phyloP scores from a whole-genome alignment of 2,797 vertebrate species.

The Sebastes taczanowskii region DNA sequence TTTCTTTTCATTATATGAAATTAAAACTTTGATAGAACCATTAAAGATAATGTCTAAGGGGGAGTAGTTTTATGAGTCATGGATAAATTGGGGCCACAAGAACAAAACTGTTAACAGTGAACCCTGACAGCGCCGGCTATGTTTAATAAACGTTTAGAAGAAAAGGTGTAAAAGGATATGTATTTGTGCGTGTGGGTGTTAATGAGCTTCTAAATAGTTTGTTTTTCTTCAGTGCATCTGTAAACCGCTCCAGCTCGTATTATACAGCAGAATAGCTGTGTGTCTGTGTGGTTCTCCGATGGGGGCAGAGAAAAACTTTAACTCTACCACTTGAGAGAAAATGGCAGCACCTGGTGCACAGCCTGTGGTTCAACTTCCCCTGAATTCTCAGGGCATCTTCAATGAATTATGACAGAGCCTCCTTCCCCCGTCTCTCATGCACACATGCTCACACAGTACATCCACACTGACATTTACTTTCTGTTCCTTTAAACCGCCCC shows the following conservation, averaged over 20 bases:
- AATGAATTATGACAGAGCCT: constrained; percentile 32
- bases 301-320: constrained; percentile 22
- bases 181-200: not conserved
- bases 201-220: not conserved
- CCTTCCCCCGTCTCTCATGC: constrained; percentile 4
- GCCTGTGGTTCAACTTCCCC: constrained; percentile 21
- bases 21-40: not conserved
- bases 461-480: constrained; percentile 17
- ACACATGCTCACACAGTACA: not conserved
- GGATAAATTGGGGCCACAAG: not conserved
- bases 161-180: not conserved
- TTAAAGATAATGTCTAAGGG: not conserved
- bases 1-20: not conserved
- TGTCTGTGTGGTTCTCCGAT: constrained; percentile 1
- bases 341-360: constrained; percentile 48
- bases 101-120: not conserved
- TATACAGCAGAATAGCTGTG: not conserved
- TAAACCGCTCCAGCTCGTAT: not conserved
- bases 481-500: constrained; percentile 10
- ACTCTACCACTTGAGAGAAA: constrained; percentile 31
- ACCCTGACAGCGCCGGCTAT: not conserved
- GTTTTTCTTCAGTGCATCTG: not conserved
- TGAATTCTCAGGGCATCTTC: constrained; percentile 40
- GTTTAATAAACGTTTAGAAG: not conserved
- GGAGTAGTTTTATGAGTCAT: not conserved